Evolutionary conservation across 2,113 vertebrate genomes (phyloP), one percentile per base, ranked within the genome.

Genomic region (Rhombomys opimus): DNA sequence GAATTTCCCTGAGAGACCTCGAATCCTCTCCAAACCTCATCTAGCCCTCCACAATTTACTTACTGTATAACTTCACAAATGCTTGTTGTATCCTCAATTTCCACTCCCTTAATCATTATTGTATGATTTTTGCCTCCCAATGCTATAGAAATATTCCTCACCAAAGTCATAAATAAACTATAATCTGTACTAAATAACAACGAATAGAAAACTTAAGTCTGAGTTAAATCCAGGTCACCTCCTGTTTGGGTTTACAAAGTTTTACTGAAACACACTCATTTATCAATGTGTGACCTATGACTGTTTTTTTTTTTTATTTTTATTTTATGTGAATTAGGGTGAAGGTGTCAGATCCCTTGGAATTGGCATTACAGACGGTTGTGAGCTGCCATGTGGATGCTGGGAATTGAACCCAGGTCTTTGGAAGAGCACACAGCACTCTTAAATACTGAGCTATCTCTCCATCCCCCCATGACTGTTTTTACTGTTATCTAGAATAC

Each of bases 161-260:
- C 61, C 50, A 91, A 94, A 12, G 30, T 94, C 76, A 91, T 77
- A 50, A 50, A 68, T 73, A 92, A 90, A 78, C 61, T 77, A 7
- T 14, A 91, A 81, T 91, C n/a, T 27, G n/a, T 72, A 77, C 10
- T 84, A 61, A 73, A 75, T 54, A 67, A 72, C 27, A 89, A 94
- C 14, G 5, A 13, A 46, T 90, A 76, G 18, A 46, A 92, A 94
- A 92, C 68, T 82, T 87, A 52, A 50, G 50, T 57, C 41, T 14
- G 12, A 32, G 32, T 63, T 89, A 77, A 96, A 91, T 72, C 2
- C 30, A 95, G 25, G 52, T 46, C 50, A 90, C 72, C 18, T 35
- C n/a, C 52, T 73, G 23, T 82, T 89, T 90, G 67, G 46, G 41
- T 88, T 90, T 84, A 90, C 70, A 72, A 90, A 95, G 41, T 78